Conservation (phyloP, 2,797 vertebrate species). For the Halcyon chelicuti region DNA sequence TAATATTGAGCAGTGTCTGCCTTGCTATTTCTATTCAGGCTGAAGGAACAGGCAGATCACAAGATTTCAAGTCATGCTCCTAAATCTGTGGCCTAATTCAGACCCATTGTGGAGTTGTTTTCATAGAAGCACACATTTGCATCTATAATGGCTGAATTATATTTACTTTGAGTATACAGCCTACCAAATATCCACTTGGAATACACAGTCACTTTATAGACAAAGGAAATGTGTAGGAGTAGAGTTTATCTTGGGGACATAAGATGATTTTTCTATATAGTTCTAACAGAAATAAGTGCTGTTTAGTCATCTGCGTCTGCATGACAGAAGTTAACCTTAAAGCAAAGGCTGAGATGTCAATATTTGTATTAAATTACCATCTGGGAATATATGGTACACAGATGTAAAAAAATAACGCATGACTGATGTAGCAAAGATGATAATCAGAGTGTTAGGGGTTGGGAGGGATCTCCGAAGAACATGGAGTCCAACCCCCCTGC, state of each 20-base stretch:
- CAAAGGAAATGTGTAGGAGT: background rate
- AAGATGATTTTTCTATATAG: background rate
- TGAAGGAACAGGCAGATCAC: background rate
- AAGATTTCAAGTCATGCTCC: background rate
- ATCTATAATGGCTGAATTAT: background rate
- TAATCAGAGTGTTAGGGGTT: background rate
- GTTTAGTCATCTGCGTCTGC: background rate
- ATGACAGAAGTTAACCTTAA: background rate
- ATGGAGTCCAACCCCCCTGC: too few species aligned
- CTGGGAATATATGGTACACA: background rate
- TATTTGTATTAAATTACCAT: background rate
- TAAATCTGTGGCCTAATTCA: slow-evolving; percentile 6
- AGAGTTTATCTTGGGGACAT: background rate
- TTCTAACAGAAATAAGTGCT: background rate
- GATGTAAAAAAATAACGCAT: background rate
- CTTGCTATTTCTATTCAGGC: background rate
- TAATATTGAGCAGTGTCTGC: background rate
- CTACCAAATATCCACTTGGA: background rate
- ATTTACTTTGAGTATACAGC: background rate
- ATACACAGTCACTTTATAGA: background rate
- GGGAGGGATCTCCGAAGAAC: too few species aligned
- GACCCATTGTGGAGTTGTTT: background rate
- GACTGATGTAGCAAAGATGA: background rate
- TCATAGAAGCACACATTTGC: background rate
- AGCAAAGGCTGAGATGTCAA: background rate